Conservation (phyloP, 2,797 vertebrate genomes). For the Galaxias olidus region DNA sequence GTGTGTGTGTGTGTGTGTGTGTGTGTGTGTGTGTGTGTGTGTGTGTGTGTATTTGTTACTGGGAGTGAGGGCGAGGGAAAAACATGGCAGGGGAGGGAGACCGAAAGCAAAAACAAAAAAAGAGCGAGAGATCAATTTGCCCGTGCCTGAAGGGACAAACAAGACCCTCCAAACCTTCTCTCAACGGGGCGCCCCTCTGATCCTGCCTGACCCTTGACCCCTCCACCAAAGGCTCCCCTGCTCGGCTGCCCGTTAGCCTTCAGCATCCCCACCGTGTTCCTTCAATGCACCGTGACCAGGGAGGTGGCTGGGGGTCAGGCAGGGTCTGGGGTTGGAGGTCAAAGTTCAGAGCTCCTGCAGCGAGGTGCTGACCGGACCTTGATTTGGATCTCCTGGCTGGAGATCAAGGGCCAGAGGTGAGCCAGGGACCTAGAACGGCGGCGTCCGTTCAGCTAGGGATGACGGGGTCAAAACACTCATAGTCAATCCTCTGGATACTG, state of each 20-base stretch:
- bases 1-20: background rate
- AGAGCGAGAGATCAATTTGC: too few species aligned
- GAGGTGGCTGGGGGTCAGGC: slow-evolving; percentile 30
- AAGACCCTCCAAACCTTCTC: background rate
- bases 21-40: slow-evolving; percentile 1
- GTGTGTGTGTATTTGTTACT: slow-evolving; percentile 1
- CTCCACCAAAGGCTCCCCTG: too few species aligned
- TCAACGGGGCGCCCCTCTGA: slow-evolving; percentile 30
- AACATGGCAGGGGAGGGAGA: too few species aligned
- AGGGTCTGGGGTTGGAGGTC: slow-evolving; percentile 33
- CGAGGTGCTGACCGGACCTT: slow-evolving; percentile 54
- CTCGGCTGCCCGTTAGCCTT: too few species aligned
- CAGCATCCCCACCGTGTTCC: background rate
- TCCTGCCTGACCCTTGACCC: too few species aligned
- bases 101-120: too few species aligned
- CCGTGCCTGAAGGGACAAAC: slow-evolving; percentile 43
- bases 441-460: slow-evolving; percentile 14
- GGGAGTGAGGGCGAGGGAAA: background rate
- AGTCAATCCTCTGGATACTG: too few species aligned
- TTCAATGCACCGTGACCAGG: slow-evolving; percentile 35
- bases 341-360: slow-evolving; percentile 42
- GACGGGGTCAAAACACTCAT: background rate
- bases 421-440: slow-evolving; percentile 26
- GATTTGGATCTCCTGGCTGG: slow-evolving; percentile 55
- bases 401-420: slow-evolving; percentile 38